A percentile compares a stretch with the other conserved stretches of the same genome.
phyloP scores from a whole-genome alignment of 2,113 vertebrate genomes.

The Alces alces region DNA sequence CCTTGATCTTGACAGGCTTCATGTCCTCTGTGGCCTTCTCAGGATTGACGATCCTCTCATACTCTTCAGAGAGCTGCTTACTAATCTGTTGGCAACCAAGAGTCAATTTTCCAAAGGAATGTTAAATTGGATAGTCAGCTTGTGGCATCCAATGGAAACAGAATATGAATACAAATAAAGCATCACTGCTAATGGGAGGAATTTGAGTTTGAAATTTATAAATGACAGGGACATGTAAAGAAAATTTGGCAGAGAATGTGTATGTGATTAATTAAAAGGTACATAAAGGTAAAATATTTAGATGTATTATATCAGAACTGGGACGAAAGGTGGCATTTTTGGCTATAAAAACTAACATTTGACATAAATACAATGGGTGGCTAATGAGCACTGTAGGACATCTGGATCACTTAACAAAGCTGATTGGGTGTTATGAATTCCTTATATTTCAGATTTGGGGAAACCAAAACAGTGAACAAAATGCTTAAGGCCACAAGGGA shows the following conservation, averaged over 20 bases:
- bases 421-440: neutral
- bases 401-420: neutral
- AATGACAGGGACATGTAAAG: neutral
- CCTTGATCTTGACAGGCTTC: constrained; percentile 95
- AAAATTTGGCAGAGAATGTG: constrained; percentile 12
- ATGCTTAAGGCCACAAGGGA: neutral
- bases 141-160: neutral
- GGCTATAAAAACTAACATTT: neutral
- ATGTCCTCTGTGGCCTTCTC: constrained; percentile 94
- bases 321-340: constrained; percentile 3
- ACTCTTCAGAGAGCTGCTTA: constrained; percentile 96
- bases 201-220: neutral
- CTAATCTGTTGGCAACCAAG: constrained; percentile 85
- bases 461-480: neutral
- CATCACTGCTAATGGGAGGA: neutral
- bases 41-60: constrained; percentile 95
- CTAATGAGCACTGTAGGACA: neutral
- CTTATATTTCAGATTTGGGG: neutral
- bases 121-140: neutral
- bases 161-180: constrained; percentile 46
- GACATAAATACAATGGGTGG: neutral
- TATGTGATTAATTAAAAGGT: neutral
- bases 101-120: constrained; percentile 30
- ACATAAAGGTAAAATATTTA: neutral
- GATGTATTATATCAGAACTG: neutral